These are phyloP conservation scores for Volucella zonaria DNA, from an alignment of 2,888 invertebrate species.

Conservation along the genomic window DNA sequence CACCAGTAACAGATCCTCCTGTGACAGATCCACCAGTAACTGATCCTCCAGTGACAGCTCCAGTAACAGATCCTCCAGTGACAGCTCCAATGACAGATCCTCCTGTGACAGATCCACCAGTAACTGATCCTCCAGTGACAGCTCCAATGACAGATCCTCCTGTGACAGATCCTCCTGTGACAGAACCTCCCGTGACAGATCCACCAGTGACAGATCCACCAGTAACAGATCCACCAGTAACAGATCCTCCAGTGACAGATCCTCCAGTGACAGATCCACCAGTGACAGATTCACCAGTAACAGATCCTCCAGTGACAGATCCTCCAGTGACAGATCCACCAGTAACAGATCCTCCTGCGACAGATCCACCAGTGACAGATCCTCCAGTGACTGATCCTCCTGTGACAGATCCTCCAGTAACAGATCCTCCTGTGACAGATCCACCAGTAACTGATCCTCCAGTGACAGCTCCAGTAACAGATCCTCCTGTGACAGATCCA, in stretches of 20 bases:
- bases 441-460: not conserved
- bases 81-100: constrained; percentile 5
- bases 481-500: not conserved
- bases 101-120: not conserved
- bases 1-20: not conserved
- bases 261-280: not conserved
- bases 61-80: not conserved
- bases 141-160: not conserved
- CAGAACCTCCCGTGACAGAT: not conserved
- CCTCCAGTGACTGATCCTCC: constrained; percentile 8
- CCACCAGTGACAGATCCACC: not conserved
- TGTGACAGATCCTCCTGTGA: not conserved
- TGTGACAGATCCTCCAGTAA: not conserved
- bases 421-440: not conserved
- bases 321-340: not conserved
- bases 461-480: not conserved
- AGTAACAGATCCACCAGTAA: not conserved
- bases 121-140: not conserved
- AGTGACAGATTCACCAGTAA: not conserved
- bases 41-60: not conserved
- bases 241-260: constrained; percentile 1
- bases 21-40: not conserved
- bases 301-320: not conserved
- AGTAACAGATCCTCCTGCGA: not conserved
- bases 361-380: not conserved